phyloP scores from a whole-genome alignment of 2,797 vertebrate genomes.

The Hoplostethus mediterraneus region DNA sequence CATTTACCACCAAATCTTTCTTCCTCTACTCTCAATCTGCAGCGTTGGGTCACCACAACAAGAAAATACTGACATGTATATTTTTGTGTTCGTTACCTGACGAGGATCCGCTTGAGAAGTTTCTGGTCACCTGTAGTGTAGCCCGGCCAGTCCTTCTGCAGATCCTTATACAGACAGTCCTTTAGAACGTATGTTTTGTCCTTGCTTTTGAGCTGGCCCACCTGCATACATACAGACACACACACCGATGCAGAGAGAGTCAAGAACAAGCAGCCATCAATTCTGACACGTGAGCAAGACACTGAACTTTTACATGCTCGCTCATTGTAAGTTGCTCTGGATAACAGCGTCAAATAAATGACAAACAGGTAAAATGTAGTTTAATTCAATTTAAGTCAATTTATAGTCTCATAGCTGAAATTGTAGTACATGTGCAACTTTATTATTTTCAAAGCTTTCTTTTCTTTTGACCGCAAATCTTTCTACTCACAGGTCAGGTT shows the following conservation, averaged over 20 bases:
- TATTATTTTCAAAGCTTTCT: background rate
- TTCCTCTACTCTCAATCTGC: background rate
- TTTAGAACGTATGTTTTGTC: conserved; percentile 89
- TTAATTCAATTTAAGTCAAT: too few species aligned
- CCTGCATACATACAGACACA: conserved; percentile 77
- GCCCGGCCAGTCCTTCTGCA: conserved; percentile 95
- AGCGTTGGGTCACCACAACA: background rate
- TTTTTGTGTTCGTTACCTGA: conserved; percentile 81
- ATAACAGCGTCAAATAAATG: background rate
- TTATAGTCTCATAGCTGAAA: background rate
- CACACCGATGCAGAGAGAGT: background rate
- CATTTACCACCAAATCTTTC: background rate
- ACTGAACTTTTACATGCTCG: too few species aligned
- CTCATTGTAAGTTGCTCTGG: background rate
- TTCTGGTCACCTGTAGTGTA: conserved; percentile 93
- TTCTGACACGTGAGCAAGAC: background rate
- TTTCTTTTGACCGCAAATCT: background rate
- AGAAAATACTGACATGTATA: background rate
- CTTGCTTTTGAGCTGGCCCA: conserved; percentile 87
- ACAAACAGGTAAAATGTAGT: background rate
- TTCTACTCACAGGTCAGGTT: background rate
- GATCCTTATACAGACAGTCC: conserved; percentile 88
- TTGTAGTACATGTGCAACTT: background rate
- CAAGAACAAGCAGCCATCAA: background rate
- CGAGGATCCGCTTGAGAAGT: conserved; percentile 90